Evolutionary conservation across 2,797 vertebrate genomes (phyloP).

Genomic region (Distichodus sexfasciatus): DNA sequence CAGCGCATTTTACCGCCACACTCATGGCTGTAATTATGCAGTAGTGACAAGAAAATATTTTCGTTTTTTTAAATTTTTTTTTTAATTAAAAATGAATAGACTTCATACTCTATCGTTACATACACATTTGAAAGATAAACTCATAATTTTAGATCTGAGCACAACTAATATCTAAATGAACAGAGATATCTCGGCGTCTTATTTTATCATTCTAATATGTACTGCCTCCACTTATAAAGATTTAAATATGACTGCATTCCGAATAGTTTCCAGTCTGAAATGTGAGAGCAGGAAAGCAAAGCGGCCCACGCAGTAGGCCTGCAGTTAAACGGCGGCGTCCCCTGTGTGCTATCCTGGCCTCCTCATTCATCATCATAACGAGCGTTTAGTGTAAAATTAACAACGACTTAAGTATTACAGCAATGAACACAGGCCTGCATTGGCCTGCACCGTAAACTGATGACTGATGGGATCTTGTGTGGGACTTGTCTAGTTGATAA

Average conservation of each 20-base stretch:
- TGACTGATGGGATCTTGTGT: constrained; percentile 42
- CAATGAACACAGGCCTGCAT: constrained; percentile 70
- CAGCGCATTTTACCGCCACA: too few relatives aligned
- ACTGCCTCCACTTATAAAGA: too few relatives aligned
- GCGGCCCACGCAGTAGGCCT: constrained; percentile 26
- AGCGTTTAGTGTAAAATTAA: constrained; percentile 80
- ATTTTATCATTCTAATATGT: constrained; percentile 2
- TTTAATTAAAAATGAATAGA: too few relatives aligned
- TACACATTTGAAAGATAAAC: too few relatives aligned
- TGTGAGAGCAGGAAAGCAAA: constrained; percentile 30
- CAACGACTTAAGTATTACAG: constrained; percentile 74
- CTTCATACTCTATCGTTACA: too few relatives aligned
- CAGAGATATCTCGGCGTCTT: neutral
- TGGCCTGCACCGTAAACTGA: constrained; percentile 62
- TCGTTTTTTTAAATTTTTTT: too few relatives aligned
- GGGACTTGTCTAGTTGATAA: constrained; percentile 37
- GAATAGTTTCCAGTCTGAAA: neutral
- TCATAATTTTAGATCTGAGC: too few relatives aligned
- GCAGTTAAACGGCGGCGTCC: constrained; percentile 60
- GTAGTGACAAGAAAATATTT: too few relatives aligned
- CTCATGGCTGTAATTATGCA: too few relatives aligned
- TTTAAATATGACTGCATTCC: neutral
- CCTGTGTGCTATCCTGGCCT: constrained; percentile 61
- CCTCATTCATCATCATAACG: constrained; percentile 75
- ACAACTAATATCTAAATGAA: too few relatives aligned